These are phyloP conservation scores for Endotricha flammealis DNA, from an alignment of 2,888 invertebrate genomes.

Conservation along the genomic window DNA sequence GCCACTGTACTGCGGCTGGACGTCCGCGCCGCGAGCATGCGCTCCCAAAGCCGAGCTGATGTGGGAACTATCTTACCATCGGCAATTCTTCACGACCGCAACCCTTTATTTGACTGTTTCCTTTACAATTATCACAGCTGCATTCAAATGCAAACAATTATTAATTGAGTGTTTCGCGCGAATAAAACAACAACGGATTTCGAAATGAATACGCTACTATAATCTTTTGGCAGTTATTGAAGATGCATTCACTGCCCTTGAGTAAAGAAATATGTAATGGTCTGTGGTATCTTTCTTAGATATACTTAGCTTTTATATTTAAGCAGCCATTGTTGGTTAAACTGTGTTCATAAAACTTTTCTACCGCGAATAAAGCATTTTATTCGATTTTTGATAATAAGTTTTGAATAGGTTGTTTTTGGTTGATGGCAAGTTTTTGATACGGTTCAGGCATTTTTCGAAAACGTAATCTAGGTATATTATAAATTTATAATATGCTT, in stretches of 20 bases:
- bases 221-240: constrained; percentile 16
- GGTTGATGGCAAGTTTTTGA: too few species aligned
- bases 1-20: constrained; percentile 67
- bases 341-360: too few species aligned
- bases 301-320: too few species aligned
- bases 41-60: constrained; percentile 44
- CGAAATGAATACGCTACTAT: constrained; percentile 6
- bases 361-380: too few species aligned
- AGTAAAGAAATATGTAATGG: too few species aligned
- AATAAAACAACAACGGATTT: constrained; percentile 15
- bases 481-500: too few species aligned
- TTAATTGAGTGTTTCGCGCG: constrained; percentile 25
- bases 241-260: constrained; percentile 24
- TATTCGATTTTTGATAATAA: too few species aligned
- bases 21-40: constrained; percentile 47
- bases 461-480: too few species aligned
- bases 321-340: too few species aligned
- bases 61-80: constrained; percentile 62
- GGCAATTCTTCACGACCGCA: constrained; percentile 56
- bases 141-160: constrained; percentile 35
- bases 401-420: too few species aligned
- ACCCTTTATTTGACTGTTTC: constrained; percentile 57
- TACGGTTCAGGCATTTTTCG: too few species aligned
- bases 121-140: constrained; percentile 54
- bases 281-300: too few species aligned